phyloP scores from a whole-genome alignment of 1,140 invertebrate genomes.

The Drosophila teissieri region DNA sequence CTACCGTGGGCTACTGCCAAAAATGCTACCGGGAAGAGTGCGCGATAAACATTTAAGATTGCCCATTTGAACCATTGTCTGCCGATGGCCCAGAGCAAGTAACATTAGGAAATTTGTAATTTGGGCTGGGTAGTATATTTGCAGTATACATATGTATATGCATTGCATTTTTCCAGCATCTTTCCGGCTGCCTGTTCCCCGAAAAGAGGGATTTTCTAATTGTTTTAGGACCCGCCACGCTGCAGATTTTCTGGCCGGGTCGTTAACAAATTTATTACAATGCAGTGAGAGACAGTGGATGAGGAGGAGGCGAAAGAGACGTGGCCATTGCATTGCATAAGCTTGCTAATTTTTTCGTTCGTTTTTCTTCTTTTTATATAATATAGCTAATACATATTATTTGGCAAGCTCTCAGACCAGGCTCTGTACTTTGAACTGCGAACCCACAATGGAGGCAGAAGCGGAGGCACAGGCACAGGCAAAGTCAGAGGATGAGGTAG shows the following conservation, averaged over 20 bases:
- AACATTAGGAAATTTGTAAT: constrained; percentile 27
- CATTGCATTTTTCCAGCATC: constrained; percentile 1
- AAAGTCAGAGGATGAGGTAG: not conserved
- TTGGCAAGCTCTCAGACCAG: constrained; percentile 63
- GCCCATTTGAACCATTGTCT: constrained; percentile 77
- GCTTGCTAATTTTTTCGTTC: constrained; percentile 65
- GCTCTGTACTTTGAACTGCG: constrained; percentile 80
- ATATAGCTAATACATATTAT: constrained; percentile 84
- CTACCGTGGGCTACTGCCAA: constrained; percentile 79
- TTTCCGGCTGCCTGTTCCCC: constrained; percentile 30
- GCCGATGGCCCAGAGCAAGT: constrained; percentile 59
- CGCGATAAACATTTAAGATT: constrained; percentile 70
- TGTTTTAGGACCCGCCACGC: constrained; percentile 20
- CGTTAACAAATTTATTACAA: constrained; percentile 77
- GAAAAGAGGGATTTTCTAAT: constrained; percentile 51
- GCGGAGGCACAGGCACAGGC: constrained; percentile 7
- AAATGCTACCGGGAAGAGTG: constrained; percentile 79
- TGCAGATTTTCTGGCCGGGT: constrained; percentile 34
- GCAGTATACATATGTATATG: not conserved
- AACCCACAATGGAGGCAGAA: constrained; percentile 49
- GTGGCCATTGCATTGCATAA: constrained; percentile 80
- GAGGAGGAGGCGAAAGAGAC: not conserved
- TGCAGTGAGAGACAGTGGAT: constrained; percentile 1
- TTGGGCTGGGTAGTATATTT: constrained; percentile 65
- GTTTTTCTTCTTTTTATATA: constrained; percentile 71